Evolutionary conservation across 2,888 invertebrate species (phyloP).

Genomic region (Cryptophagus acutangulus): DNA sequence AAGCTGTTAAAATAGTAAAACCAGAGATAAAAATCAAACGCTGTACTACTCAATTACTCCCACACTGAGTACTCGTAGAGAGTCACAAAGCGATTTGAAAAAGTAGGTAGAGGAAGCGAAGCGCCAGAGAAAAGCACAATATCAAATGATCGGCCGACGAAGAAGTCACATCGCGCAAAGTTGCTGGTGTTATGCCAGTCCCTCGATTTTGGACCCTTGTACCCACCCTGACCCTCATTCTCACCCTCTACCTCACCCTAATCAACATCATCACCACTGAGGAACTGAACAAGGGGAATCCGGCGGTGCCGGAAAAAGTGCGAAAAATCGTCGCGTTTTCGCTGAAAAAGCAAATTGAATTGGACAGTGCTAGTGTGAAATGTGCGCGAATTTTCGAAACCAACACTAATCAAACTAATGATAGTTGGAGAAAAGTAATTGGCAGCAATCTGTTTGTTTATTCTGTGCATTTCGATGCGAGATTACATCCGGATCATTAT

Average conservation of each 20-base stretch:
- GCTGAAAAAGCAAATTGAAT: constrained; percentile 28
- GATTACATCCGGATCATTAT: constrained; percentile 27
- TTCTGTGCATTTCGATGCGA: constrained; percentile 23
- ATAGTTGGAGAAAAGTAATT: constrained; percentile 25
- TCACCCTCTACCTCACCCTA: not conserved
- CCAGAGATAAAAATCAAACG: no score
- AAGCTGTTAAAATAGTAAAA: no score
- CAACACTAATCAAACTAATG: constrained; percentile 2
- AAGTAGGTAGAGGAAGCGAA: not conserved
- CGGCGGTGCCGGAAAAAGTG: constrained; percentile 30
- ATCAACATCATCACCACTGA: not conserved
- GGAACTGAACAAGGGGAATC: not conserved
- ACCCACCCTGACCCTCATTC: not conserved
- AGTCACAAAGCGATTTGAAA: no score
- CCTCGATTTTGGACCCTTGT: not conserved
- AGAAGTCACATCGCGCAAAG: no score
- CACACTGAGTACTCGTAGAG: no score
- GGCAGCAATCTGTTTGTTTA: constrained; percentile 21
- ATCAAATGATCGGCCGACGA: no score
- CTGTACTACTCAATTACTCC: no score
- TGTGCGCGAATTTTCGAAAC: no score
- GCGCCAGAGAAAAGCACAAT: not conserved
- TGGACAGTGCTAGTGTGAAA: constrained; percentile 15
- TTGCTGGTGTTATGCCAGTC: constrained; percentile 1
- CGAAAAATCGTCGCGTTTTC: constrained; percentile 29